Percentiles rank a stretch among this genome's conserved stretches.
Conservation (phyloP, 2,113 vertebrate genomes). For the Vidua macroura region DNA sequence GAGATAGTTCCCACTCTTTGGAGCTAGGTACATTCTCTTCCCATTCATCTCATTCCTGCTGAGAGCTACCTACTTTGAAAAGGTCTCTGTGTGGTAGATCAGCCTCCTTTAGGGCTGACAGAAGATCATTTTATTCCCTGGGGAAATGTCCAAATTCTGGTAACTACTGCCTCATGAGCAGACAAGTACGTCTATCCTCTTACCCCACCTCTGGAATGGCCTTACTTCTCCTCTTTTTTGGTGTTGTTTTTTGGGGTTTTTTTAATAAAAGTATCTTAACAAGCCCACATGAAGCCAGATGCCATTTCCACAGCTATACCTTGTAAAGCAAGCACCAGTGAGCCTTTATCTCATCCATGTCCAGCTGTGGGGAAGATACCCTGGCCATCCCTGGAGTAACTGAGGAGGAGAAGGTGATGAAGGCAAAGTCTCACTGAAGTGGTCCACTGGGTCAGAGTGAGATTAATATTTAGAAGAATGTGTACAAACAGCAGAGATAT, state of each 20-base stretch:
- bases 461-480: not conserved
- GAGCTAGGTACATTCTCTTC: not conserved
- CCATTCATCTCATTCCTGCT: not conserved
- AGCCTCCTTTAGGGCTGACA: not conserved
- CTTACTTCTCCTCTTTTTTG: not conserved
- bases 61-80: not conserved
- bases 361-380: not conserved
- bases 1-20: not conserved
- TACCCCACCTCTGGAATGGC: not conserved
- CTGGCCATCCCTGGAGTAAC: not conserved
- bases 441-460: not conserved
- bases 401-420: not conserved
- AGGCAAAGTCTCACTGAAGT: not conserved
- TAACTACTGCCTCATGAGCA: not conserved
- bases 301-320: not conserved
- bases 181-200: not conserved
- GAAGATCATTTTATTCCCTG: not conserved
- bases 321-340: not conserved
- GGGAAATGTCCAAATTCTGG: not conserved
- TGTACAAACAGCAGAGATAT: not conserved
- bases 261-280: not conserved
- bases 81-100: not conserved
- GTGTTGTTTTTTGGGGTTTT: not conserved
- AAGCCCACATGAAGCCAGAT: not conserved
- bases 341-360: not conserved